These are phyloP conservation scores for Emydura subglobosa DNA, from an alignment of 2,113 vertebrate genomes.

Conservation along the genomic window DNA sequence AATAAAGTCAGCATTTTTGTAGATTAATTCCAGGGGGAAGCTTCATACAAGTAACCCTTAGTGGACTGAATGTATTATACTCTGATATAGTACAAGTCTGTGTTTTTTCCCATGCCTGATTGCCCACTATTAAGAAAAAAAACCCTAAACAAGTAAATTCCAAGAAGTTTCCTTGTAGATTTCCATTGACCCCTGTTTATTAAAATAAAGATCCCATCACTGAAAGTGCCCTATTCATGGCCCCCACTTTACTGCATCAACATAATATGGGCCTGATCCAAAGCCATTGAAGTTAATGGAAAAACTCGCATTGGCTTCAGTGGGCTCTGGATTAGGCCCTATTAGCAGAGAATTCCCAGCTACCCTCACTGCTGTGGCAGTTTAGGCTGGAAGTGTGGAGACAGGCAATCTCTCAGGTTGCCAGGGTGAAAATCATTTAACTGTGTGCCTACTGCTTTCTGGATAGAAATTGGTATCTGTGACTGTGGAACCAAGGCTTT, in stretches of 20 bases:
- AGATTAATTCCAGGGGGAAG: neutral
- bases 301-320: neutral
- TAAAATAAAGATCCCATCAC: neutral
- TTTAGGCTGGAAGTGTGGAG: neutral
- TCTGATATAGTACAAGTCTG: neutral
- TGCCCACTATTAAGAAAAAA: constrained; percentile 9
- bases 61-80: neutral
- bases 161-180: neutral
- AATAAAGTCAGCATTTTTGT: neutral
- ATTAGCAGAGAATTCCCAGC: neutral
- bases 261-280: neutral
- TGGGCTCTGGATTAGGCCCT: neutral
- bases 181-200: neutral
- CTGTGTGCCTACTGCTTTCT: neutral
- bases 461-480: fast-evolving
- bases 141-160: neutral
- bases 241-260: neutral
- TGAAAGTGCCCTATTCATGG: neutral
- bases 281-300: neutral
- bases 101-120: fast-evolving
- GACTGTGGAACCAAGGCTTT: neutral
- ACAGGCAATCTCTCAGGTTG: neutral
- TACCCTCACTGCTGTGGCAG: neutral
- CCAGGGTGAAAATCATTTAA: neutral
- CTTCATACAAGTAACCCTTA: neutral